These are phyloP conservation scores for Pomacea canaliculata DNA, from an alignment of 2,888 invertebrate species.

Conservation along the genomic window DNA sequence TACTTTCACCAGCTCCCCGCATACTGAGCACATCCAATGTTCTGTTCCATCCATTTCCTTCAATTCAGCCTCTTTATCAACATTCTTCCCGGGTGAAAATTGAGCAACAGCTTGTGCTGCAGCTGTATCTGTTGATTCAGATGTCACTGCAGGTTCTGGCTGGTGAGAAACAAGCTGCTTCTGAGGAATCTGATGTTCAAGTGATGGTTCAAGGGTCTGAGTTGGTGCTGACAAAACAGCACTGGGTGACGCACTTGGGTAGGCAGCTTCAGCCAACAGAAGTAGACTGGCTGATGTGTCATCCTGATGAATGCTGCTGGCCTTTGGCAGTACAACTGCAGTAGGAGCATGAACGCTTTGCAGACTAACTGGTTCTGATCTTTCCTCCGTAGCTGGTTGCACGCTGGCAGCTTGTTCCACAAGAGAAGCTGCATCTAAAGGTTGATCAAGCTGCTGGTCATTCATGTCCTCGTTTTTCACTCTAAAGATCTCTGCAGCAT, in stretches of 20 bases:
- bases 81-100: background rate
- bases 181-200: background rate
- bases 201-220: background rate
- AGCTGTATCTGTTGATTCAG: too few species aligned
- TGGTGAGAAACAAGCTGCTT: background rate
- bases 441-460: background rate
- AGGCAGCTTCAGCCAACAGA: constrained; percentile 23
- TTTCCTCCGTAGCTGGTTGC: too few species aligned
- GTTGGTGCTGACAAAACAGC: background rate
- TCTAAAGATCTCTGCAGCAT: background rate
- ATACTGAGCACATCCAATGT: constrained; percentile 24
- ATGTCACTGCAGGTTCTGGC: too few species aligned
- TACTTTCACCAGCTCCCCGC: constrained; percentile 13
- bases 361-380: too few species aligned
- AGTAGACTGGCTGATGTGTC: constrained; percentile 21
- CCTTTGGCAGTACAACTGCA: background rate
- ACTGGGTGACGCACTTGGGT: constrained; percentile 8
- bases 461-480: too few species aligned
- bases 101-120: background rate
- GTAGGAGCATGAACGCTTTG: background rate
- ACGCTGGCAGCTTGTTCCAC: background rate
- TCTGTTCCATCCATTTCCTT: background rate
- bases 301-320: background rate
- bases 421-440: background rate
- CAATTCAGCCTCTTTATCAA: background rate